Base-by-base conservation (phyloP, 2,888 invertebrate species). In the Apodemia hepburni region DNA sequence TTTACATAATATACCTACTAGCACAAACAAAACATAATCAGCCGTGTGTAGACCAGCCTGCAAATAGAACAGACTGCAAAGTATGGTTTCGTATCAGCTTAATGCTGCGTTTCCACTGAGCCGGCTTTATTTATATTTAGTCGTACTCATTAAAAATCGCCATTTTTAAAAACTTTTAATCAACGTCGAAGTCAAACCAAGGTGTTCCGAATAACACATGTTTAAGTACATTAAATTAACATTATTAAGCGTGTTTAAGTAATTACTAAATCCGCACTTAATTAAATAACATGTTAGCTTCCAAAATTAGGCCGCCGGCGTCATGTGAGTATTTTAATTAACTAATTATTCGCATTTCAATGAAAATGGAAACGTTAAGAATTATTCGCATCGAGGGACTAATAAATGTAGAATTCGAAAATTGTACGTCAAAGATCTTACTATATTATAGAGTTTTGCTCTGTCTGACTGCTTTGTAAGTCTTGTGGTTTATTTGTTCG, bases 271-370 rank as follows among this genome's bases (percentile, higher is more conserved):
- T 47, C 17, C 17, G 6, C 47, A 47, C 17, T 47, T 47, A 47
- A 47, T 47, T 47, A 47, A 47, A 47, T 17, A 47, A 47, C 17
- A 47, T 17, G 17, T 45, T n/a, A 45, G 42, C 42, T 8, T 17
- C 47, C 15, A 17, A 47, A 47, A 47, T 47, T 7, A 47, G 47
- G 47, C 47, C 47, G 47, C 17, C 17, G 47, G 17, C 47, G 17
- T 45, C 47, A 47, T 47, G 47, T 47, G 17, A 47, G 47, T 17
- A 47, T 47, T 47, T 17, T 47, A 47, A 17, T 47, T 47, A 47
- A 47, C 47, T 47, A 47, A 47, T 47, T 47, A 47, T 47, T 47
- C 47, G 47, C 47, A 8, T 17, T 47, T 47, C 47, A 47, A 47
- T 47, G 47, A 47, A 47, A 47, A 17, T 47, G 45, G n/a, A 45